Base-by-base conservation (phyloP, 2,113 vertebrate genomes). In the Corapipo altera region DNA sequence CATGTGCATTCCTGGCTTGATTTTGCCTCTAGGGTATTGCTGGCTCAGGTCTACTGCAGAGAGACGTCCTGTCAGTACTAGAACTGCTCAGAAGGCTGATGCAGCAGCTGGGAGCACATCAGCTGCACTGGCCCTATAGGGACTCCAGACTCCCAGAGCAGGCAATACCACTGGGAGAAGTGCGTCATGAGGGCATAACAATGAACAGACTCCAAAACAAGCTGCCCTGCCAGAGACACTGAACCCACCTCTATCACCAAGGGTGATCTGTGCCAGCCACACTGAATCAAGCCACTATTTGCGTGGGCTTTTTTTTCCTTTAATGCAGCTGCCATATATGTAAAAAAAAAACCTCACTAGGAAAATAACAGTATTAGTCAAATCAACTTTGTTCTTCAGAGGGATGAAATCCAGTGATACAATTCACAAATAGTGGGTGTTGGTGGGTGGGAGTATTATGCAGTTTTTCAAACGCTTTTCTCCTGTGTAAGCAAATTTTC, bases 301-400 rank as follows among this genome's bases (percentile, higher is more conserved):
- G 28, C 0, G 0, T 85, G 83, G 57, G 65, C 3, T 62, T 39
- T 62, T 70, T 22, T 5, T 24, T 26, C 5, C 15, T 72, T 86
- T 62, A 79, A 81, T 48, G 51, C 12, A 88, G 58, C 64, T 85
- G 82, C 39, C 46, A 54, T 58, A 73, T 70, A 94, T 20, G 28
- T 5, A 46, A 66, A 93, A 70, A 10, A 0, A 11, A 71, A 67
- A n/a, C n/a, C 35, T 65, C 6, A 90, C 84, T 69, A 88, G 39
- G 26, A 88, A 44, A 17, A 19, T 24, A 84, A 62, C 28, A 54
- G 52, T 52, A 86, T 78, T 84, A 78, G 57, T 81, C 55, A 93
- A 86, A 86, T 30, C n/a, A 69, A 26, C 32, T 85, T 66, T 59
- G 59, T 84, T 94, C 83, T 90, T 81, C 82, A 81, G 61, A 90